Percentiles rank a stretch among this genome's conserved stretches.
phyloP scores from a whole-genome alignment of 1,140 invertebrate genomes.

The Drosophila bifasciata region DNA sequence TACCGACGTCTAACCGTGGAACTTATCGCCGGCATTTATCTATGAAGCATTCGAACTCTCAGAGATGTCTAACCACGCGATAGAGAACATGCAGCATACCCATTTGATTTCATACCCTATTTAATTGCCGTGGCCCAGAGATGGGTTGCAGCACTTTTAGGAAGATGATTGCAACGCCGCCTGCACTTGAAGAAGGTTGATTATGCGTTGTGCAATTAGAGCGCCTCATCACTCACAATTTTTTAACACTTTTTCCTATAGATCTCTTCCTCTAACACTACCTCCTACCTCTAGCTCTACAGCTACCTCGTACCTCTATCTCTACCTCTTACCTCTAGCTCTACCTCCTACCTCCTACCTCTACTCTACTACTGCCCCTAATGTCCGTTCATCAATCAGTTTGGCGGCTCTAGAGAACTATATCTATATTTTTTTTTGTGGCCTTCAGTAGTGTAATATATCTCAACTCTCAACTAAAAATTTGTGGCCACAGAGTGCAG shows the following conservation, averaged over 20 bases:
- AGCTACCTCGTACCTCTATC: conserved; percentile 18
- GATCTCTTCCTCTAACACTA: too few species aligned
- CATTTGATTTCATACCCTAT: conserved; percentile 46
- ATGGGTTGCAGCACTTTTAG: conserved; percentile 50
- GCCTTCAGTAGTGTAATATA: conserved; percentile 43
- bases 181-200: conserved; percentile 53
- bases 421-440: conserved; percentile 35
- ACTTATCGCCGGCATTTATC: conserved; percentile 68
- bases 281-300: too few species aligned
- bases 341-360: too few species aligned
- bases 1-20: conserved; percentile 55
- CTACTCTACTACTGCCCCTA: conserved; percentile 57
- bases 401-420: conserved; percentile 64
- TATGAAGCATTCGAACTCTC: conserved; percentile 13
- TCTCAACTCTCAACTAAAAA: conserved; percentile 58
- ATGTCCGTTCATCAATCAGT: conserved; percentile 77
- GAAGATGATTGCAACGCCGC: conserved; percentile 55
- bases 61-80: conserved; percentile 66
- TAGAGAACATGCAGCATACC: conserved; percentile 33
- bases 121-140: conserved; percentile 59
- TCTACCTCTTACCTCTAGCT: too few species aligned
- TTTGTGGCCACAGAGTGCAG: conserved; percentile 26
- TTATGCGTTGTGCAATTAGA: conserved; percentile 78
- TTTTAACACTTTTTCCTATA: conserved; percentile 80
- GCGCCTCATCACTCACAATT: conserved; percentile 78